Base-by-base conservation (phyloP, 2,797 vertebrate genomes). In the Jordanella pulchra region DNA sequence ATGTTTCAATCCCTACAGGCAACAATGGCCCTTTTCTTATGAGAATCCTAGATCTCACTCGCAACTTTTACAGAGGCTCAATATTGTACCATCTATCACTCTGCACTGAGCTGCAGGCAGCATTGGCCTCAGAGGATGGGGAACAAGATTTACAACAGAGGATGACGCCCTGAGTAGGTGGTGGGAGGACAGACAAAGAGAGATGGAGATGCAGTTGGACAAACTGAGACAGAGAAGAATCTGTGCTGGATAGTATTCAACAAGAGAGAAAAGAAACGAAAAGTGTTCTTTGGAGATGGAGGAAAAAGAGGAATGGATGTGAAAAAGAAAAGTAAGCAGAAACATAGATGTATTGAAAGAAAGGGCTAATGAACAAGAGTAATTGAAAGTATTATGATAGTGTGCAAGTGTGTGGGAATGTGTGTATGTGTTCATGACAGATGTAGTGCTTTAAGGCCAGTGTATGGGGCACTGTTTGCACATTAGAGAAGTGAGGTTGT, bases 11-110 rank as follows among this genome's bases (percentile, higher is more conserved):
- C 84, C 90, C 90, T 77, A 87, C 83, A 87, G 91, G 90, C 87
- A 77, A 72, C 21, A 0, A 53, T 42, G 67, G 73, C 72, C 72
- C 76, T 79, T 87, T 80, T 87, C 89, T 89, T 91, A 93, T 92
- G 91, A 92, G 90, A 88, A 81, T 85, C 61, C 87, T 90, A 90
- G 87, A 91, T 93, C 92, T 91, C 86, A 76, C 87, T 84, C 74
- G 18, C 83, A 79, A 86, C 84, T 82, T 63, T 89, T 88, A 77
- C 85, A 83, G 53, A 69, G 78, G 84, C 85, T 89, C 84, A 86
- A 90, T 92, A 92, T 92, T 92, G 86, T 91, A 88, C 82, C 87
- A 92, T 92, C 89, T 89, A 92, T 93, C 90, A 93, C 88, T 89
- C 81, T 82, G 85, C 84, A 82, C 84, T 84, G 82, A 84, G 87